Evolutionary conservation across 2,113 vertebrate species (phyloP), one percentile per base, ranked within the genome.

Genomic region (Lepus americanus): DNA sequence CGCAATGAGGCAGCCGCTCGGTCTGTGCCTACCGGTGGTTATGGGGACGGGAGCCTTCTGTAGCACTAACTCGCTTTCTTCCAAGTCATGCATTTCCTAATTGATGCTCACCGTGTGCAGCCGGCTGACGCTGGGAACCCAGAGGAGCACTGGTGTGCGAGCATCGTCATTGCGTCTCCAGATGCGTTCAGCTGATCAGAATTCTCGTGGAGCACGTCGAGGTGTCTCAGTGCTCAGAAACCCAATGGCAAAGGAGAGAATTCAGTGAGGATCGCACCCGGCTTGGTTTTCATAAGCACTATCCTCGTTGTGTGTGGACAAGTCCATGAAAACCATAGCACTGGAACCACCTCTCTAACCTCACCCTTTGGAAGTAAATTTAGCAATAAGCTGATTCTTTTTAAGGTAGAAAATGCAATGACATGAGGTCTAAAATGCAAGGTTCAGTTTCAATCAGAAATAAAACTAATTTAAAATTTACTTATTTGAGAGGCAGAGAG

Each of bases 201-300:
- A 73, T 77, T 49, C 90, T 87, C 76, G 7, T 5, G 22, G 51
- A 85, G 19, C 69, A 59, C n/a, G 70, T 59, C 67, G 80, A 63
- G 72, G 73, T 90, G 39, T 92, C 55, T 85, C 67, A 19, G 8
- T 20, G 63, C 61, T 86, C 82, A 90, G 69, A 73, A 92, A 96
- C 66, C 67, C 77, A 44, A 29, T 66, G 89, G 59, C 67, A 39
- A 81, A 67, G 79, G 72, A 77, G 70, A 72, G 87, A 85, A 82
- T 70, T 89, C 31, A 51, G 85, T 81, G 63, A 29, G 27, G 17
- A 79, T 85, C 69, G 23, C n/a, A 59, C 88, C 76, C 55, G 39
- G 78, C 94, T 92, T 92, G 85, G 88, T 90, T 95, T 96, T 90
- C 69, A 78, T 94, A 67, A 92, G 33, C 12, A 31, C 9, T 39